These are phyloP conservation scores for Sipha maydis DNA, from an alignment of 2,888 invertebrate species.

Conservation along the genomic window DNA sequence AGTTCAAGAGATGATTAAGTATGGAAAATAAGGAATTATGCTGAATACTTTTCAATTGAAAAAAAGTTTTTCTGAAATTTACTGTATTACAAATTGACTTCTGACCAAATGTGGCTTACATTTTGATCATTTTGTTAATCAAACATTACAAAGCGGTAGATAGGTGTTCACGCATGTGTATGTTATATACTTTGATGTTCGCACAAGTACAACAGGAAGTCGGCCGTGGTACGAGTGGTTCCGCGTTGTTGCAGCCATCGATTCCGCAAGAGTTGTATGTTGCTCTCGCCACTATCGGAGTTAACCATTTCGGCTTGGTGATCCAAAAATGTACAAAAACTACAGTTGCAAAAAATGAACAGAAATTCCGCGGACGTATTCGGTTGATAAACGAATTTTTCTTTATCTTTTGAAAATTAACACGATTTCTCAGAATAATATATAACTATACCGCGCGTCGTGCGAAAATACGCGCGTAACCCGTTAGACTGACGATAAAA, in stretches of 20 bases:
- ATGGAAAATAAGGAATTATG: too few relatives aligned
- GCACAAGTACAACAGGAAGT: slow-evolving; percentile 70
- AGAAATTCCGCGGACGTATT: not conserved
- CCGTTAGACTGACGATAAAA: slow-evolving; percentile 36
- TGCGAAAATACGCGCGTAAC: not conserved
- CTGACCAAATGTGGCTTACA: too few relatives aligned
- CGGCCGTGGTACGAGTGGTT: slow-evolving; percentile 66
- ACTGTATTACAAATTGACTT: too few relatives aligned
- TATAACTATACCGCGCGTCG: not conserved
- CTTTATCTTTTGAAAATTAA: not conserved
- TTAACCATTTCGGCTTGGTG: slow-evolving; percentile 13
- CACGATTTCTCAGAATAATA: not conserved
- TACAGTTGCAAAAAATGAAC: not conserved
- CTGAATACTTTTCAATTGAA: too few relatives aligned
- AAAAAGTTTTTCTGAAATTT: too few relatives aligned
- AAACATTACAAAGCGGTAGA: too few relatives aligned
- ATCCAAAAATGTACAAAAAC: not conserved
- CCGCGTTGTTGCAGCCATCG: slow-evolving; percentile 67
- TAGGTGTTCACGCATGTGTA: too few relatives aligned
- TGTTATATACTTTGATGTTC: slow-evolving; percentile 69
- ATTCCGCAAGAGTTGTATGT: slow-evolving; percentile 66
- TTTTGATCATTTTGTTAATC: too few relatives aligned
- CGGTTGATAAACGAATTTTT: not conserved
- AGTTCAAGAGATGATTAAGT: too few relatives aligned
- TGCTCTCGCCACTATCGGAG: slow-evolving; percentile 52